These are phyloP conservation scores for Pyrgus malvae DNA, from an alignment of 2,888 invertebrate species.

Conservation along the genomic window DNA sequence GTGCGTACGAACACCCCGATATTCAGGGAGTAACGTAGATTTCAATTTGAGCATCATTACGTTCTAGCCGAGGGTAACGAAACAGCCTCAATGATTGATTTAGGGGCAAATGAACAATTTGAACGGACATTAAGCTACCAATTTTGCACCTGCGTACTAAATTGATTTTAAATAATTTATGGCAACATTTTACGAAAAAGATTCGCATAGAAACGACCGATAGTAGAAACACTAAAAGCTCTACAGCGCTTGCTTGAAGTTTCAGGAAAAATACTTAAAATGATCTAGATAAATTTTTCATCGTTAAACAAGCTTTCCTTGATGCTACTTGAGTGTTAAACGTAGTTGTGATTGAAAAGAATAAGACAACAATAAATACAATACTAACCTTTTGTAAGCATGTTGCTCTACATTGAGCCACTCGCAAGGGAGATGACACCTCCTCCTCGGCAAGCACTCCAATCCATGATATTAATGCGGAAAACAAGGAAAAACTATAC, in stretches of 20 bases:
- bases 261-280: not conserved
- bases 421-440: constrained; percentile 86
- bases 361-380: not conserved
- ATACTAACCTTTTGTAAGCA: constrained; percentile 85
- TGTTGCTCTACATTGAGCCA: constrained; percentile 87
- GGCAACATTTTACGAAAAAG: not conserved
- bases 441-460: constrained; percentile 83
- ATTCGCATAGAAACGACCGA: constrained; percentile 2
- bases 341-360: not conserved
- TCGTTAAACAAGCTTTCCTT: too few species aligned
- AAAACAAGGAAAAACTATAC: constrained; percentile 75
- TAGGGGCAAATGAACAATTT: constrained; percentile 49
- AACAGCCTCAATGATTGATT: constrained; percentile 50
- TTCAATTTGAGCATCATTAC: constrained; percentile 23
- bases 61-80: constrained; percentile 20
- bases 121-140: constrained; percentile 33
- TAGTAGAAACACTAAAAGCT: not conserved
- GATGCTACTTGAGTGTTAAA: too few species aligned
- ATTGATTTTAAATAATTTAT: constrained; percentile 30
- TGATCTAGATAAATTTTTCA: too few species aligned
- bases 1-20: not conserved
- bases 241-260: not conserved
- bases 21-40: constrained; percentile 15
- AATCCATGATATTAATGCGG: constrained; percentile 72
- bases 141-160: constrained; percentile 32